These are phyloP conservation scores for Synergus gifuensis DNA, from an alignment of 2,888 invertebrate genomes.

Conservation along the genomic window DNA sequence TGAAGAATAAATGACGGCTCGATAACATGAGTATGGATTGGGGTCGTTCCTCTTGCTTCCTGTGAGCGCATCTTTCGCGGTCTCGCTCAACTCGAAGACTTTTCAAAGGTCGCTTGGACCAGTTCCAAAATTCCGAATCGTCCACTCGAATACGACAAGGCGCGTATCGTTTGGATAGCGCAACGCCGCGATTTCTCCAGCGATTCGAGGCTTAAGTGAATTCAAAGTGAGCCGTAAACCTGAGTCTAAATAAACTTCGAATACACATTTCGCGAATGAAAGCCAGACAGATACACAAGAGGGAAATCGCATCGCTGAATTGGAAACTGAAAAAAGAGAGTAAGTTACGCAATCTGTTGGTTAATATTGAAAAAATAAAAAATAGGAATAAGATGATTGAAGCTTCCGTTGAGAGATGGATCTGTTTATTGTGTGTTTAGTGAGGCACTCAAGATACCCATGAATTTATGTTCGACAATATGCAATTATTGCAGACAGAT, in stretches of 20 bases:
- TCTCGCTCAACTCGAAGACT: slow-evolving; percentile 60
- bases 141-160: slow-evolving; percentile 61
- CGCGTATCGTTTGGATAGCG: slow-evolving; percentile 49
- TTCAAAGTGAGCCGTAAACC: slow-evolving; percentile 74
- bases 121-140: slow-evolving; percentile 73
- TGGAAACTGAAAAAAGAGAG: neutral
- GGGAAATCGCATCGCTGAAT: slow-evolving; percentile 11
- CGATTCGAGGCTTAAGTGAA: slow-evolving; percentile 71
- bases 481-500: slow-evolving; percentile 65
- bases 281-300: slow-evolving; percentile 59
- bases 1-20: neutral
- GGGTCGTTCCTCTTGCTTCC: slow-evolving; percentile 43
- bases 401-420: neutral
- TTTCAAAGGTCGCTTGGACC: slow-evolving; percentile 76
- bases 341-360: neutral
- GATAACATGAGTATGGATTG: slow-evolving; percentile 21
- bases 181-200: slow-evolving; percentile 66
- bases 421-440: slow-evolving; percentile 61
- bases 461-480: slow-evolving; percentile 68
- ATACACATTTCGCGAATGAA: slow-evolving; percentile 56
- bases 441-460: slow-evolving; percentile 62
- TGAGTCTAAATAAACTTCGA: slow-evolving; percentile 73
- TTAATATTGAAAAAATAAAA: neutral
- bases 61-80: slow-evolving; percentile 54
- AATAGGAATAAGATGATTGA: neutral